phyloP scores from a whole-genome alignment of 2,113 vertebrate species.

The Semnornis frantzii region DNA sequence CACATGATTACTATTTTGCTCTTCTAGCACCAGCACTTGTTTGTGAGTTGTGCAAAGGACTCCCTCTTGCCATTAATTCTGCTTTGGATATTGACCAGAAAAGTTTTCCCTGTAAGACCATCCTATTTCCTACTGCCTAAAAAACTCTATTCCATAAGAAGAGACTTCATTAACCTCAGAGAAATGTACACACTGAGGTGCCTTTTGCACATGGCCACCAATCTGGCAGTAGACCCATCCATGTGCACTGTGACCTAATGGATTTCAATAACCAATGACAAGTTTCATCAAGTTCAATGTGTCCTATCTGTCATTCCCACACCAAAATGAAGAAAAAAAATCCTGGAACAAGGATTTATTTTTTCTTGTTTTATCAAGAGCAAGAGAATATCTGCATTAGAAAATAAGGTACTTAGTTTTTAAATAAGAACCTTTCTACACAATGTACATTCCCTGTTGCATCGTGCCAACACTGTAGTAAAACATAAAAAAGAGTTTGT shows the following conservation, averaged over 20 bases:
- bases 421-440: neutral
- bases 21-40: neutral
- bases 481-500: neutral
- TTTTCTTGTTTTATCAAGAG: neutral
- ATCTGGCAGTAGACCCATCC: neutral
- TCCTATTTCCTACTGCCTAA: neutral
- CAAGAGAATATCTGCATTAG: neutral
- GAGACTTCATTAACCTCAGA: neutral
- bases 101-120: neutral
- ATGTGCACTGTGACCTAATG: neutral
- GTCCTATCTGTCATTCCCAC: neutral
- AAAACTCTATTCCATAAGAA: neutral
- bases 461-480: neutral
- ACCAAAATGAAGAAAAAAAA: neutral
- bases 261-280: neutral
- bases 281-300: neutral
- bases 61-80: neutral
- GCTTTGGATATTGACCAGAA: neutral
- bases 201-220: neutral
- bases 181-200: neutral
- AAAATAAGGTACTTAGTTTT: neutral
- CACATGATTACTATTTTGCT: neutral
- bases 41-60: neutral
- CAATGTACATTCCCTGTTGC: neutral
- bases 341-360: neutral